These are phyloP conservation scores for Vimba vimba DNA, from an alignment of 2,113 vertebrate species.

Conservation along the genomic window DNA sequence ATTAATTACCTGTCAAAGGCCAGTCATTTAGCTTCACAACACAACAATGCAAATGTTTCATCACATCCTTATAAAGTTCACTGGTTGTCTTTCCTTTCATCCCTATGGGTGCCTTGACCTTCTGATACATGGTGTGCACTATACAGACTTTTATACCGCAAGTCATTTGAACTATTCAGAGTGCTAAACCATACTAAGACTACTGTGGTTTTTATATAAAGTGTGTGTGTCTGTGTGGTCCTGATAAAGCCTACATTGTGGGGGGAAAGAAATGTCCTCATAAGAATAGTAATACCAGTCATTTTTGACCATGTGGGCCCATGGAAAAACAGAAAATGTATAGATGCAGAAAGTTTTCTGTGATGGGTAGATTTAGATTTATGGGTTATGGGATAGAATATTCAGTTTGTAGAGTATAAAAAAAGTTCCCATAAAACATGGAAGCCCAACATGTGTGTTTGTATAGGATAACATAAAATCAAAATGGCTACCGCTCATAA, in stretches of 20 bases:
- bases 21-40: neutral
- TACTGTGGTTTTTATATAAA: neutral
- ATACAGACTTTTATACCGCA: neutral
- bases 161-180: neutral
- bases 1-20: constrained; percentile 16
- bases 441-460: neutral
- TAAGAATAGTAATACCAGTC: no score
- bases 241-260: neutral
- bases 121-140: neutral
- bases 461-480: neutral
- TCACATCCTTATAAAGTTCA: constrained; percentile 19
- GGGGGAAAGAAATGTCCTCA: no score
- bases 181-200: no score
- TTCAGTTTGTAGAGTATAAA: no score
- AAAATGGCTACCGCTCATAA: neutral
- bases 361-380: no score
- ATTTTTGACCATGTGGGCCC: no score
- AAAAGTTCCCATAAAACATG: no score
- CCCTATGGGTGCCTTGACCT: neutral
- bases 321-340: no score
- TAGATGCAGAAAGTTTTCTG: no score
- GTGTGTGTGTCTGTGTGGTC: neutral
- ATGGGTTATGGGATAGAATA: no score
- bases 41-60: constrained; percentile 9
- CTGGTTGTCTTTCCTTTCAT: neutral